These are phyloP conservation scores for Mus musculus DNA, from an alignment of 2,113 vertebrate genomes.

Conservation along the genomic window GRCm39 chr16:97113501-97114000, in stretches of 20 bases:
- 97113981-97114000: neutral
- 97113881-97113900: neutral
- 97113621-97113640: neutral
- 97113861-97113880: neutral
- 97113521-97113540: neutral
- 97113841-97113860: neutral
- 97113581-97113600: too few species aligned
- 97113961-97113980: neutral
- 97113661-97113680: neutral
- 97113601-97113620: too few species aligned
- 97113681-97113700: neutral
- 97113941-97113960: neutral
- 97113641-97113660: fast-evolving
- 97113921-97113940: neutral
- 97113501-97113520: neutral
- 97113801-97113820: fast-evolving
- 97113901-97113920: fast-evolving
- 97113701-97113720: neutral
- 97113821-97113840: neutral
- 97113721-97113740: neutral
- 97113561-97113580: too few species aligned
- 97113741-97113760: neutral
- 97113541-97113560: too few species aligned
- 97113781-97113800: neutral
- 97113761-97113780: neutral